A percentile compares a stretch with the other conserved stretches of the same genome.
phyloP scores from a whole-genome alignment of 2,888 invertebrate genomes.

The Ellobium chinense region DNA sequence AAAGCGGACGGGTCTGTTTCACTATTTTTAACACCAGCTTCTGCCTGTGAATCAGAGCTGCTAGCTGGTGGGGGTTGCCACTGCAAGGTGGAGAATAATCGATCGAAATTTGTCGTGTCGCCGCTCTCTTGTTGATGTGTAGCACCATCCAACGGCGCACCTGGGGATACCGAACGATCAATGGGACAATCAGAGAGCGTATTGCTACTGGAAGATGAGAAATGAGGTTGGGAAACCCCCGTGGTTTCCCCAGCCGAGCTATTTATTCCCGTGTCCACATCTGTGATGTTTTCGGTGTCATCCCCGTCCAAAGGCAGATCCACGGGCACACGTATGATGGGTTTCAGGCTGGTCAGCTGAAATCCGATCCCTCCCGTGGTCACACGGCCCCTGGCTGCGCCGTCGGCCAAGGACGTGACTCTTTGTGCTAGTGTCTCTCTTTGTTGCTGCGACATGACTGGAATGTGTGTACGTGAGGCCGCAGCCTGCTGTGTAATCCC shows the following conservation, averaged over 20 bases:
- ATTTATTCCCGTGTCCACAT: background rate
- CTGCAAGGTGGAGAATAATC: background rate
- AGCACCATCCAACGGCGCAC: background rate
- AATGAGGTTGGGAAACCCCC: background rate
- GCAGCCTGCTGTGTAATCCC: background rate
- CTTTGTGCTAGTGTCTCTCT: background rate
- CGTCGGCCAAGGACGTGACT: background rate
- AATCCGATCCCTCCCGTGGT: background rate
- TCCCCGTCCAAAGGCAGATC: conserved; percentile 19
- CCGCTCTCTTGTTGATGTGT: background rate
- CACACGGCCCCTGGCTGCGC: background rate
- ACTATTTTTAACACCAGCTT: background rate
- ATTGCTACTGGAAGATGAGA: background rate
- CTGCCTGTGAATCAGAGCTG: background rate
- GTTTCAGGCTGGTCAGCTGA: background rate
- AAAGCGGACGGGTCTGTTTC: background rate
- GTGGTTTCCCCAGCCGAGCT: background rate
- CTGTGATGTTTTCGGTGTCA: background rate
- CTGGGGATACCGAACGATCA: background rate
- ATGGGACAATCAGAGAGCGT: background rate
- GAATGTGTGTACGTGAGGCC: background rate
- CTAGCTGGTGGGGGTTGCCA: background rate
- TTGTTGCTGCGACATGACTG: background rate
- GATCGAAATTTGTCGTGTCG: background rate
- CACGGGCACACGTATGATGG: conserved; percentile 21